Conservation (phyloP, 2,113 vertebrate genomes). For the Fukomys damarensis region DNA sequence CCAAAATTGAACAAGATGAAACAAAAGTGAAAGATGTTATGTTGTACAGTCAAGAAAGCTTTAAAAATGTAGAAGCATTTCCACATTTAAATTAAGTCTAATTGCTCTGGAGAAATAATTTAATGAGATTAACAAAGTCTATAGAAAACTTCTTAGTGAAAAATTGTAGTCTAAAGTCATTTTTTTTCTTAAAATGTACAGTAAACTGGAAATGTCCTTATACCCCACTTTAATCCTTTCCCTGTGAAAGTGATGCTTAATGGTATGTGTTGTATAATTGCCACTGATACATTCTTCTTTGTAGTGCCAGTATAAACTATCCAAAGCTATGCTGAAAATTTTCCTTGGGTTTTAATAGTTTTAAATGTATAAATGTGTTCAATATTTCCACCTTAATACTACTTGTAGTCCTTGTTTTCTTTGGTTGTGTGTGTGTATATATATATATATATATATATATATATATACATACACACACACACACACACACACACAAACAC, state of each 20-base stretch:
- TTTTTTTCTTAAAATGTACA: neutral
- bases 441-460: neutral
- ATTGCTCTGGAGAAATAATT: neutral
- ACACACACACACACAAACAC: too few relatives aligned
- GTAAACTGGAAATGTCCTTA: neutral
- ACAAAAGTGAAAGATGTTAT: neutral
- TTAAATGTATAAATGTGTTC: neutral
- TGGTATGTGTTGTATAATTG: neutral
- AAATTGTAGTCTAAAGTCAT: neutral
- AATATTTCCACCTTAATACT: neutral
- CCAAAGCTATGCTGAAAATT: neutral
- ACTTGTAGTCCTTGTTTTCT: neutral
- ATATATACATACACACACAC: slow-evolving; percentile 53
- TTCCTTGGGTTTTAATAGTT: neutral
- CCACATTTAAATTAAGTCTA: neutral
- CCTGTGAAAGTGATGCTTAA: neutral
- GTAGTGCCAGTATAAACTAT: neutral
- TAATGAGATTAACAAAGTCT: neutral
- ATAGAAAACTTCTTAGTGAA: neutral
- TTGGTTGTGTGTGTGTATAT: slow-evolving; percentile 39
- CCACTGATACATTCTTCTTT: neutral
- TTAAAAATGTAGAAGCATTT: neutral
- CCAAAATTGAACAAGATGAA: neutral
- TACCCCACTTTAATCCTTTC: neutral
- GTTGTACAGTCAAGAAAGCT: neutral